These are phyloP conservation scores for pig (Sus scrofa) DNA, from an alignment of 2,113 vertebrate genomes.

Conservation along the genomic window T2T-Sscrofa CM000826.6:108075501-108076000, in stretches of 20 bases:
- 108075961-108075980: constrained; percentile 29
- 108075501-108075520: constrained; percentile 66
- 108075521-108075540: constrained; percentile 51
- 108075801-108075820: constrained; percentile 15
- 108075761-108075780: constrained; percentile 33
- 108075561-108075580: constrained; percentile 66
- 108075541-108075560: constrained; percentile 69
- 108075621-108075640: constrained; percentile 74
- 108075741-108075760: constrained; percentile 52
- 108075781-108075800: neutral
- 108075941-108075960: constrained; percentile 33
- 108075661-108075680: constrained; percentile 72
- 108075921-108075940: constrained; percentile 1
- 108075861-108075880: neutral
- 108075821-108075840: constrained; percentile 1
- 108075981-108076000: constrained; percentile 53
- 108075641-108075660: constrained; percentile 66
- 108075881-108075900: neutral
- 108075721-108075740: constrained; percentile 29
- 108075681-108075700: constrained; percentile 68
- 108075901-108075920: constrained; percentile 15
- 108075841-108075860: neutral
- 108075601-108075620: neutral
- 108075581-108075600: neutral
- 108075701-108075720: constrained; percentile 66